Evolutionary conservation across 1,140 invertebrate species (phyloP).

Genomic region (Paralvinella palmiformis): DNA sequence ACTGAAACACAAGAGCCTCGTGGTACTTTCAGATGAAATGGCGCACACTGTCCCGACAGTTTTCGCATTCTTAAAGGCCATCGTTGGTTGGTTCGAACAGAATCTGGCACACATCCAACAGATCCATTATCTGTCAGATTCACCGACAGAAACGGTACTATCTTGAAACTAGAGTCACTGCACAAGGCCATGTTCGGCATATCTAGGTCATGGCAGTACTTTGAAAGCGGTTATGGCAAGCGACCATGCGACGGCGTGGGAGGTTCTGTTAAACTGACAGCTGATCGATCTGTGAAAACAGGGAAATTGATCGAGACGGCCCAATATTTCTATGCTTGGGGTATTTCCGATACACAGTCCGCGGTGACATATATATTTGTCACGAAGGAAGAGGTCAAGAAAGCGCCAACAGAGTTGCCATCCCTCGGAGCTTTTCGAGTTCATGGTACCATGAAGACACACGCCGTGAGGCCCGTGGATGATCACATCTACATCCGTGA

Average conservation of each 20-base stretch:
- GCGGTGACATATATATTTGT: too few relatives aligned
- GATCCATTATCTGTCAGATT: neutral
- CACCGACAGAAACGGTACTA: neutral
- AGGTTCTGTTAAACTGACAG: too few relatives aligned
- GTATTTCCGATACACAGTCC: neutral
- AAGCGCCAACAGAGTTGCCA: neutral
- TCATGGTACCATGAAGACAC: neutral
- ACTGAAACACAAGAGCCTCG: neutral
- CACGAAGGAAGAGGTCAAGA: neutral
- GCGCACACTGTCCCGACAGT: neutral
- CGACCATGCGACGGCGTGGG: too few relatives aligned
- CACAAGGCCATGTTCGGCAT: neutral
- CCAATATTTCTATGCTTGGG: neutral
- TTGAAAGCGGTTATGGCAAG: too few relatives aligned
- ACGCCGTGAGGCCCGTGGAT: neutral
- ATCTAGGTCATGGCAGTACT: neutral
- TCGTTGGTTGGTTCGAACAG: neutral
- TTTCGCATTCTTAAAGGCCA: neutral
- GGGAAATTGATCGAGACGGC: neutral
- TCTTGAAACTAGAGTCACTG: neutral
- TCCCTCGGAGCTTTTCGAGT: neutral
- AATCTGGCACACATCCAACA: neutral
- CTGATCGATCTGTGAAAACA: neutral
- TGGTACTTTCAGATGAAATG: neutral
- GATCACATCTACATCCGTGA: conserved; percentile 1